Percentiles rank a stretch among this genome's conserved stretches.
These are phyloP conservation scores for Chroicocephalus ridibundus DNA, from an alignment of 2,113 vertebrate species.

Conservation along the genomic window DNA sequence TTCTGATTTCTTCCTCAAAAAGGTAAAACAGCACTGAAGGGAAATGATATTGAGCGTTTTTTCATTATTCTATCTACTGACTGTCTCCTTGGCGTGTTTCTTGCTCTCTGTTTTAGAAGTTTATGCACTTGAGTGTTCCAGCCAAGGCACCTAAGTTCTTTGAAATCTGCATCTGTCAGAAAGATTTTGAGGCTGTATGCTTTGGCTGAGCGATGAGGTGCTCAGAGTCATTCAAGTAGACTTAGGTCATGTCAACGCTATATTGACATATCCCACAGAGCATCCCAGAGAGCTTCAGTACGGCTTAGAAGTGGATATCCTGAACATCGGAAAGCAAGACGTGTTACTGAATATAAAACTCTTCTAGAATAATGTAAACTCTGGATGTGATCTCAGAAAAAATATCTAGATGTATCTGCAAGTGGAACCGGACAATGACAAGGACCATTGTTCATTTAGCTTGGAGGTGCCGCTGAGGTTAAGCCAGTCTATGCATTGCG, in stretches of 20 bases:
- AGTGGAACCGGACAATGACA: neutral
- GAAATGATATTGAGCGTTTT: neutral
- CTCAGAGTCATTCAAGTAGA: neutral
- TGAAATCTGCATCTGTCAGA: neutral
- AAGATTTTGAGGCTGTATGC: neutral
- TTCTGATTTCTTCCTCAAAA: neutral
- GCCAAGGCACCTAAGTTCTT: neutral
- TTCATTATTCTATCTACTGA: neutral
- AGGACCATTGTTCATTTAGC: neutral
- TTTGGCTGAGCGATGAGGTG: neutral
- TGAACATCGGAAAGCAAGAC: neutral
- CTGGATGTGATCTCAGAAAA: neutral
- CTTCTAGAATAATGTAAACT: neutral
- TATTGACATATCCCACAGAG: neutral
- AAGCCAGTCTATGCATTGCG: rapidly evolving
- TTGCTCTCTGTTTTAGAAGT: neutral
- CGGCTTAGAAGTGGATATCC: neutral
- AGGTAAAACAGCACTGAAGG: neutral
- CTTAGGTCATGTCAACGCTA: neutral
- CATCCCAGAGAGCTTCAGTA: neutral
- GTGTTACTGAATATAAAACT: neutral
- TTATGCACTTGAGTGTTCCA: neutral
- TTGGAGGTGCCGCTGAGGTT: neutral
- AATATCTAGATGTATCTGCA: neutral
- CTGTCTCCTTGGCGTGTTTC: neutral